phyloP scores from a whole-genome alignment of 2,113 vertebrate species.

The Chitala chitala region DNA sequence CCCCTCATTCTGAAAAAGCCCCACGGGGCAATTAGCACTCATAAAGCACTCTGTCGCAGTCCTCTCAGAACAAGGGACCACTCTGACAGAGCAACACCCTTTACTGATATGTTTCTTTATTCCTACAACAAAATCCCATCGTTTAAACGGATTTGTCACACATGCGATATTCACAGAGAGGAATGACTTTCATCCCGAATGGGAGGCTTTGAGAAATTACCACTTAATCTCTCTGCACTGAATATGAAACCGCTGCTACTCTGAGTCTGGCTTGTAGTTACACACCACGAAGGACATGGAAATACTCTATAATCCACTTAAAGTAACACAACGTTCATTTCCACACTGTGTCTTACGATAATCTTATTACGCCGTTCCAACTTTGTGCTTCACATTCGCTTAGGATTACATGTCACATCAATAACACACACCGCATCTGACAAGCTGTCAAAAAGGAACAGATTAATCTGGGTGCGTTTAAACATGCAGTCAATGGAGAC shows the following conservation, averaged over 20 bases:
- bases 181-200: neutral
- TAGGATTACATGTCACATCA: neutral
- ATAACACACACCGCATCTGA: neutral
- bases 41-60: conserved; percentile 16
- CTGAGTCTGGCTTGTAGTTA: neutral
- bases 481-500: neutral
- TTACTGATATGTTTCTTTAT: neutral
- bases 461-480: neutral
- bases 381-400: neutral
- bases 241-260: neutral
- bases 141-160: conserved; percentile 6
- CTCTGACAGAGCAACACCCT: neutral
- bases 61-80: neutral
- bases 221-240: conserved; percentile 10
- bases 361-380: conserved; percentile 16
- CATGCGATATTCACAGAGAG: neutral
- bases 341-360: conserved; percentile 23
- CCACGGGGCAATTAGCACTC: conserved; percentile 15
- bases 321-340: neutral
- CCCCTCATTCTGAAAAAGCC: neutral
- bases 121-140: neutral
- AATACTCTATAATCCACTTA: conserved; percentile 19
- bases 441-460: neutral
- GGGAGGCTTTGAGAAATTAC: neutral
- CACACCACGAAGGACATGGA: conserved; percentile 10